Evolutionary conservation across 2,113 vertebrate species (phyloP).

Genomic region (Daboia siamensis): DNA sequence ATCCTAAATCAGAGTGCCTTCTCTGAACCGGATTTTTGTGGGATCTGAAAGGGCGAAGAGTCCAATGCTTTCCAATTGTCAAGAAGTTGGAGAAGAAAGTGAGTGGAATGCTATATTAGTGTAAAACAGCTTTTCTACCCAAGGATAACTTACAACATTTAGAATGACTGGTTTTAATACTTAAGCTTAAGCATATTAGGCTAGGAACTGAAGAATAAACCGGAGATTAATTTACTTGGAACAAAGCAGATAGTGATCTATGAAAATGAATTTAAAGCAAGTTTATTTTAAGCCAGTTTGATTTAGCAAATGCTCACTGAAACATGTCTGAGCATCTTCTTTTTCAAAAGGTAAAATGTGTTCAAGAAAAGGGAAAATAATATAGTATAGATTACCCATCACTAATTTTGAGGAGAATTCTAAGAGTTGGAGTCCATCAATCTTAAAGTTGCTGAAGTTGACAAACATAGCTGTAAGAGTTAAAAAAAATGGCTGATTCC

Average conservation of each 20-base stretch:
- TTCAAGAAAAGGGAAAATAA: not conserved
- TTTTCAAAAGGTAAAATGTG: not conserved
- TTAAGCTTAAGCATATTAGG: not conserved
- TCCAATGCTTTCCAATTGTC: not conserved
- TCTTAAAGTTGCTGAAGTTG: not conserved
- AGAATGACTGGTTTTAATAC: not conserved
- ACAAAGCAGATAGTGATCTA: not conserved
- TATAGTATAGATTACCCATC: not conserved
- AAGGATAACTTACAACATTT: not conserved
- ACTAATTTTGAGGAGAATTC: not conserved
- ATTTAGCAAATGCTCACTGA: not conserved
- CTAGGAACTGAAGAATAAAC: not conserved
- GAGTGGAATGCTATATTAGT: not conserved
- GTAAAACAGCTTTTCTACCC: not conserved
- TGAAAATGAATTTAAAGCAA: not conserved
- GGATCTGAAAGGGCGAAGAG: not conserved
- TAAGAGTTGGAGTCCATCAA: not conserved
- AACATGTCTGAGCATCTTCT: not conserved
- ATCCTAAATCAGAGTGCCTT: not conserved
- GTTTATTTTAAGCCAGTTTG: not conserved
- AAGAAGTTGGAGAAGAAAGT: not conserved
- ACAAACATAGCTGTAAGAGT: not conserved
- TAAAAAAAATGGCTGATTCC: not conserved
- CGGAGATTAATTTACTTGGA: not conserved
- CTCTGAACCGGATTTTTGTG: not conserved